A percentile compares a stretch with the other conserved stretches of the same genome.
Evolutionary conservation across 2,797 vertebrate species (phyloP).

Genomic region (Cichlasoma orientale): DNA sequence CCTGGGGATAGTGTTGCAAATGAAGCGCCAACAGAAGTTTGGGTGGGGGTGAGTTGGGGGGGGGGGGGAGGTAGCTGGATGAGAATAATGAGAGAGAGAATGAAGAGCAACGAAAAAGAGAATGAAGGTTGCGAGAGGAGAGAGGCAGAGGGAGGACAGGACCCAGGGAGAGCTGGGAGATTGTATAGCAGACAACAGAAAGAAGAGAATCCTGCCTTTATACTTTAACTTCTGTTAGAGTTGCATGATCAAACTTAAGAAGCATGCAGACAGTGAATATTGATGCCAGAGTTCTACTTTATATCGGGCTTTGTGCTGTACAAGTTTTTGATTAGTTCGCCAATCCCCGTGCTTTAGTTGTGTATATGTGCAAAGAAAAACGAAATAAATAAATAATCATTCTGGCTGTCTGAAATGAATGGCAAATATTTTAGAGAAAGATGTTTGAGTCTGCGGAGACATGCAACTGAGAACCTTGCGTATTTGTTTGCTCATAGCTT

Average conservation of each 20-base stretch:
- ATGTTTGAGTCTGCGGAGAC: slow-evolving; percentile 34
- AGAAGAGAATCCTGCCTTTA: not conserved
- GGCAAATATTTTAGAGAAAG: slow-evolving; percentile 7
- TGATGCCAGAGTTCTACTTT: slow-evolving; percentile 21
- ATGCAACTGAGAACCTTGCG: not conserved
- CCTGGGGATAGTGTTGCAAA: slow-evolving; percentile 75
- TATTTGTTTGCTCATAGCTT: slow-evolving; percentile 62
- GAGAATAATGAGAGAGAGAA: slow-evolving; percentile 32
- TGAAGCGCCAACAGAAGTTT: slow-evolving; percentile 66
- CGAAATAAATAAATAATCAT: slow-evolving; percentile 22
- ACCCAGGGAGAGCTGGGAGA: not conserved
- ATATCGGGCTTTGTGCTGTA: slow-evolving; percentile 21
- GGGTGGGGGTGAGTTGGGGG: not conserved
- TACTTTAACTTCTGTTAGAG: slow-evolving; percentile 28
- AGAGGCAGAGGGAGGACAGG: slow-evolving; percentile 11
- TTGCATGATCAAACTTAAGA: slow-evolving; percentile 50
- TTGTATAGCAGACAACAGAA: not conserved
- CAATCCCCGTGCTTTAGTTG: slow-evolving; percentile 3
- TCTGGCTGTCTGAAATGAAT: not conserved
- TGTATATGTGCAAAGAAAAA: not conserved
- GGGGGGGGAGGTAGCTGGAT: not conserved
- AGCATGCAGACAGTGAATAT: slow-evolving; percentile 27
- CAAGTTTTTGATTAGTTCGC: slow-evolving; percentile 47
- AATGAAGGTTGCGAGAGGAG: slow-evolving; percentile 21
- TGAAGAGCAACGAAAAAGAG: slow-evolving; percentile 5